Conservation (phyloP, 2,113 vertebrate species). For the Scytalopus superciliaris region DNA sequence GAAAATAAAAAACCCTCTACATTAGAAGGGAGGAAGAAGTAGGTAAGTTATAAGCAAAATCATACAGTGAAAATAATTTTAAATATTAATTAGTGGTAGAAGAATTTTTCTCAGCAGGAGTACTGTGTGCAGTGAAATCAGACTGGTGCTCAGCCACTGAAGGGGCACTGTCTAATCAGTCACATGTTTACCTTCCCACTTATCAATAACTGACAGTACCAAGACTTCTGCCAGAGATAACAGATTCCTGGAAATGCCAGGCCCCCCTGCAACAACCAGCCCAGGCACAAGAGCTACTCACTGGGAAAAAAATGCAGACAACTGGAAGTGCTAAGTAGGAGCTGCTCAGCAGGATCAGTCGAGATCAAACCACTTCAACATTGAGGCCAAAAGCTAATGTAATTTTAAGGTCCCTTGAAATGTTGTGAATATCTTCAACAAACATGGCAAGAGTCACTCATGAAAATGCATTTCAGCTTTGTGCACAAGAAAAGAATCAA, state of each 20-base stretch:
- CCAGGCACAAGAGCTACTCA: background rate
- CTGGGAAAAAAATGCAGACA: background rate
- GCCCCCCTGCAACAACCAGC: background rate
- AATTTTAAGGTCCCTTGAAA: slow-evolving; percentile 41
- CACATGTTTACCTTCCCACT: background rate
- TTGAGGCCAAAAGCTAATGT: background rate
- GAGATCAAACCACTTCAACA: slow-evolving; percentile 8
- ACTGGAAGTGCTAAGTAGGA: background rate
- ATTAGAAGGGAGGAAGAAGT: background rate
- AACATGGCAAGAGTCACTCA: background rate
- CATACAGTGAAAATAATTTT: background rate
- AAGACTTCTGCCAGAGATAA: slow-evolving; percentile 31
- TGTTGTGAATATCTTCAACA: slow-evolving; percentile 5
- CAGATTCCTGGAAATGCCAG: slow-evolving; percentile 40
- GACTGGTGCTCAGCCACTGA: background rate
- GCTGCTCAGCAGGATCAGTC: background rate
- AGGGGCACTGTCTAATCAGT: background rate
- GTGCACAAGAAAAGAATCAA: background rate
- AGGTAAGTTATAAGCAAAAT: background rate
- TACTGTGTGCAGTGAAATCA: background rate
- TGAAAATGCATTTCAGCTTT: slow-evolving; percentile 13
- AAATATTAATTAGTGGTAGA: background rate
- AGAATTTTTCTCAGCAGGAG: background rate
- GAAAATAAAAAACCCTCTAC: background rate
- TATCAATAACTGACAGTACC: slow-evolving; percentile 19